Evolutionary conservation across 2,797 vertebrate genomes (phyloP), one percentile per base, ranked within the genome.

Genomic region (Phalloptychus januarius): DNA sequence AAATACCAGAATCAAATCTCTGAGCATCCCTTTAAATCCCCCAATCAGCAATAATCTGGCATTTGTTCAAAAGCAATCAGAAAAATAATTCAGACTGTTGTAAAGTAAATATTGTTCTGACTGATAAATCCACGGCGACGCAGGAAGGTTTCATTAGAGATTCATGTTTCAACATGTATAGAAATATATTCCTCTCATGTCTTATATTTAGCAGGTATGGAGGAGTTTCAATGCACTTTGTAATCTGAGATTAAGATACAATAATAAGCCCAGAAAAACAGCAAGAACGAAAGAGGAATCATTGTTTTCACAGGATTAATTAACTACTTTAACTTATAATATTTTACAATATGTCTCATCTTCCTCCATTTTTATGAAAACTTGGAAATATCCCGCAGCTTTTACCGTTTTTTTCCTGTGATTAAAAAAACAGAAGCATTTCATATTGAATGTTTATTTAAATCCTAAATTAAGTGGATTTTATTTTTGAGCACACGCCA

Each of bases 21-120:
- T 75, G 54, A 42, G 80, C 69, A 71, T 38, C 75, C 83, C 79
- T 89, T 87, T 78, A 81, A 84, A 87, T 79, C 83, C 71, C 80
- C 63, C 78, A 79, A 76, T 58, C 75, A 79, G 78, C 46, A 77
- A 77, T 63, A 85, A 78, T 78, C 79, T 76, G 83, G 80, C 85
- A 74, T 45, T 87, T 71, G 69, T 69, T 28, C 58, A 73, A 85
- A 73, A 63, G 74, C 70, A 85, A 77, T 85, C 78, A 82, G 65
- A 86, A 85, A 78, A 87, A 86, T 77, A 85, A 83, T 85, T 80
- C 54, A 63, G 79, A 58, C 69, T 76, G 28, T 80, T 44, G 73
- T 38, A 11, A 72, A 87, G 63, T 73, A 79, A 69, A 75, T 18
- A 71, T 75, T 71, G 69, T 65, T 31, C 79, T 78, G 0, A 0